phyloP scores from a whole-genome alignment of 2,113 vertebrate species.

The Arvicanthis niloticus region DNA sequence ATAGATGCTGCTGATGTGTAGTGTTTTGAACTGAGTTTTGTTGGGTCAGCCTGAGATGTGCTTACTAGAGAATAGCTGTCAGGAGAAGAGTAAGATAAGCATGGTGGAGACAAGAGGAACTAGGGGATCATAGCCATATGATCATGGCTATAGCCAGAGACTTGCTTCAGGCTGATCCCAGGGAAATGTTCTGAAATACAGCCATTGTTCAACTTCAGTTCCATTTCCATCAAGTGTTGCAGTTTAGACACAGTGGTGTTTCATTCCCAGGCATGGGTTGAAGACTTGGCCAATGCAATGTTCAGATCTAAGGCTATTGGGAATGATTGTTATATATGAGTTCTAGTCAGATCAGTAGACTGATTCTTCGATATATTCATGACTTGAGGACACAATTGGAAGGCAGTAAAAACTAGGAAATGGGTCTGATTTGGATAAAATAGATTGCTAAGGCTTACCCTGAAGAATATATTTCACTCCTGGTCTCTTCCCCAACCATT shows the following conservation, averaged over 20 bases:
- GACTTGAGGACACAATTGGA: background rate
- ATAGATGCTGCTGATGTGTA: background rate
- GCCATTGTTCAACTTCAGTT: no score
- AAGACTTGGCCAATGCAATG: background rate
- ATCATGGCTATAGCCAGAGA: no score
- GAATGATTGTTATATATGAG: background rate
- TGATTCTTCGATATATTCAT: background rate
- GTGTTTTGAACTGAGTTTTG: background rate
- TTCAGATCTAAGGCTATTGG: background rate
- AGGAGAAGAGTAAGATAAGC: background rate
- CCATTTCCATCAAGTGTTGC: background rate
- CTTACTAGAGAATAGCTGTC: background rate
- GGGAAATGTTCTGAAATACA: background rate
- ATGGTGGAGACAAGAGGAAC: no score
- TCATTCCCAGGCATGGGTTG: no score
- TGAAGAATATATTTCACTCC: background rate
- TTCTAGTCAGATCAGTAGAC: background rate
- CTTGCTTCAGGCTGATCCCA: background rate
- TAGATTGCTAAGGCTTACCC: background rate
- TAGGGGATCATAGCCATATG: background rate
- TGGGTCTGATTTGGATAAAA: background rate
- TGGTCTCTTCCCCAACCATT: background rate
- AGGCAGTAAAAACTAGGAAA: background rate
- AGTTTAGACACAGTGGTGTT: background rate
- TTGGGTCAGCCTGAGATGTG: accelerated